A percentile compares a stretch with the other conserved stretches of the same genome.
Conservation (phyloP, 2,888 invertebrate species). For the Ectropis crepuscularia region DNA sequence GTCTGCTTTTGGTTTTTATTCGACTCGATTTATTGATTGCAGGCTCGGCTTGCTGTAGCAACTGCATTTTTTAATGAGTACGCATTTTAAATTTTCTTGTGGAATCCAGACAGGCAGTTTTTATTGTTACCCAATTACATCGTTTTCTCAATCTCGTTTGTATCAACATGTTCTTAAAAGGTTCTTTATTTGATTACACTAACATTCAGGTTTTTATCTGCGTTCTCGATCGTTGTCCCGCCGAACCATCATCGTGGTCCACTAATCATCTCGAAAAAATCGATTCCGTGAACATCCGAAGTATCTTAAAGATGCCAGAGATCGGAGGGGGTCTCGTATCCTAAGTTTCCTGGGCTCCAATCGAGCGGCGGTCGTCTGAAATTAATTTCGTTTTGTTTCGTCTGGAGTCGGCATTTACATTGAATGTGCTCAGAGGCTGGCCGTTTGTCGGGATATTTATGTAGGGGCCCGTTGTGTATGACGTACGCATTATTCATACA, state of each 20-base stretch:
- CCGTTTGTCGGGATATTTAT: constrained; percentile 80
- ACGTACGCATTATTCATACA: constrained; percentile 82
- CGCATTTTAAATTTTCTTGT: constrained; percentile 31
- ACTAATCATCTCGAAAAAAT: constrained; percentile 70
- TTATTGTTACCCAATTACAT: constrained; percentile 34
- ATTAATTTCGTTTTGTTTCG: constrained; percentile 85
- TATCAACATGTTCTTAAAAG: constrained; percentile 38
- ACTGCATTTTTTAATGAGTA: constrained; percentile 55
- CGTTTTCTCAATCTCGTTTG: constrained; percentile 36
- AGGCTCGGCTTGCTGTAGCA: constrained; percentile 51
- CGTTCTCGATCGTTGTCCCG: constrained; percentile 64
- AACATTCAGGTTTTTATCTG: constrained; percentile 57
- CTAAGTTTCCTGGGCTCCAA: constrained; percentile 64
- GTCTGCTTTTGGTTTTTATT: constrained; percentile 59
- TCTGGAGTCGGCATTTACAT: constrained; percentile 83
- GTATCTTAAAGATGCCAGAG: constrained; percentile 70
- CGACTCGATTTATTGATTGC: constrained; percentile 68
- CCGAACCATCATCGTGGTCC: constrained; percentile 59
- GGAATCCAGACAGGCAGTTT: constrained; percentile 28
- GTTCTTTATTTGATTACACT: constrained; percentile 42
- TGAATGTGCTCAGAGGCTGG: constrained; percentile 82
- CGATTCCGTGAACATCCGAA: constrained; percentile 67
- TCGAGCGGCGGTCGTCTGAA: constrained; percentile 79
- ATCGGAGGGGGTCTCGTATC: constrained; percentile 76
- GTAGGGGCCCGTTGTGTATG: constrained; percentile 78